A percentile compares a stretch with the other conserved stretches of the same genome.
Evolutionary conservation across 2,797 vertebrate genomes (phyloP).

Genomic region (Phalanger gymnotis): DNA sequence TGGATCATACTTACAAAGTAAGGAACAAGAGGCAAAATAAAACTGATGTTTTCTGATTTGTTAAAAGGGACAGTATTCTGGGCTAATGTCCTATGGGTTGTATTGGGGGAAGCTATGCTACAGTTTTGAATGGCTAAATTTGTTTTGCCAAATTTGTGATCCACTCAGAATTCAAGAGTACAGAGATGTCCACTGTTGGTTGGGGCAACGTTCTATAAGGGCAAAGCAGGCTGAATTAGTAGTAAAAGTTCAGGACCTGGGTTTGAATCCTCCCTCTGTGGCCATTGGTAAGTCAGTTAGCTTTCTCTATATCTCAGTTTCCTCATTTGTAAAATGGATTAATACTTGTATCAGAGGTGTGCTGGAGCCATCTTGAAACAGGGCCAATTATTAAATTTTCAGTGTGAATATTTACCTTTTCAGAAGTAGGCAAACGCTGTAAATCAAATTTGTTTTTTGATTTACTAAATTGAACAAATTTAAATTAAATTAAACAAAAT

Average conservation of each 20-base stretch:
- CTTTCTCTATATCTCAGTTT: neutral
- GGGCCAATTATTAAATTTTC: neutral
- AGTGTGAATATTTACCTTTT: neutral
- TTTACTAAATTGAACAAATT: too few relatives aligned
- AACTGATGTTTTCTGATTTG: conserved; percentile 13
- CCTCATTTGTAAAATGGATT: neutral
- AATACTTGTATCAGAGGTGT: neutral
- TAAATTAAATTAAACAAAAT: too few relatives aligned
- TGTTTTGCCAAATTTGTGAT: conserved; percentile 18
- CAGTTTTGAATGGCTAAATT: neutral
- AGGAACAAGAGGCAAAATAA: neutral
- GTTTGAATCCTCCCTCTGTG: conserved; percentile 7
- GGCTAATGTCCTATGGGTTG: neutral
- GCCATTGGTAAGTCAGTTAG: neutral
- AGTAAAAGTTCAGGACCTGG: neutral
- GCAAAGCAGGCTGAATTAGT: neutral
- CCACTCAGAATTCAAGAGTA: conserved; percentile 31
- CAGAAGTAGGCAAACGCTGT: neutral
- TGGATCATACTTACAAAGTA: neutral
- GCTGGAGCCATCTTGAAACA: neutral
- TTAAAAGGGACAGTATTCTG: too few relatives aligned
- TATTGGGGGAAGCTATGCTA: neutral
- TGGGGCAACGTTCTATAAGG: neutral
- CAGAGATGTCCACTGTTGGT: neutral
- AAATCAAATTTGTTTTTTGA: too few relatives aligned